These are phyloP conservation scores for Helicoverpa armigera DNA, from an alignment of 1,140 invertebrate genomes.

Conservation along the genomic window DNA sequence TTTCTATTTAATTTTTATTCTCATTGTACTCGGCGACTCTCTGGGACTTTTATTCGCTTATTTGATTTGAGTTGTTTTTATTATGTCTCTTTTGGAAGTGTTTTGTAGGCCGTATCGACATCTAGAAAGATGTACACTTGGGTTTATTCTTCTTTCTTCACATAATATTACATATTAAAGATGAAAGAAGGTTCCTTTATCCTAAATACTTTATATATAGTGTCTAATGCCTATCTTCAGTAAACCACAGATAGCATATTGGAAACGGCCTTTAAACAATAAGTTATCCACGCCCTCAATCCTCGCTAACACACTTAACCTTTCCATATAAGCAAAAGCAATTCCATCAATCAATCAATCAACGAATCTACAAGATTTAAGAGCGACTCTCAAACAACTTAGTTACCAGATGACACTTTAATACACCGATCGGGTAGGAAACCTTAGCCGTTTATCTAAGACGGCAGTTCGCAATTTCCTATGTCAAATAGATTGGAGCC, in stretches of 20 bases:
- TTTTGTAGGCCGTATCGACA: constrained; percentile 4
- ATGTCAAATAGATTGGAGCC: constrained; percentile 64
- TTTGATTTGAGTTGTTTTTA: constrained; percentile 59
- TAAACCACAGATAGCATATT: neutral
- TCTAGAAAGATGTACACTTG: too few species aligned
- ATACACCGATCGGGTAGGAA: constrained; percentile 20
- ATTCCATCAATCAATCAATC: constrained; percentile 15
- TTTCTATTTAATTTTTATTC: constrained; percentile 79
- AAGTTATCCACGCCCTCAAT: neutral
- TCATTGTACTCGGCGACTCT: constrained; percentile 65
- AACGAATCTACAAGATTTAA: constrained; percentile 8
- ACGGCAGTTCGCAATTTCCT: constrained; percentile 70
- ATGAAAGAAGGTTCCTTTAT: too few species aligned
- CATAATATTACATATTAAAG: too few species aligned
- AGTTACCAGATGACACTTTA: constrained; percentile 35
- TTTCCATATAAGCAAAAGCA: constrained; percentile 10
- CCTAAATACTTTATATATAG: too few species aligned
- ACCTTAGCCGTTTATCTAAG: constrained; percentile 62
- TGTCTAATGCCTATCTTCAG: neutral
- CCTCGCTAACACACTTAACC: neutral
- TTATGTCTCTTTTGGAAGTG: constrained; percentile 27
- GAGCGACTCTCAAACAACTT: constrained; percentile 7
- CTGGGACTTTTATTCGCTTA: constrained; percentile 62
- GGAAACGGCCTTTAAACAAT: neutral
- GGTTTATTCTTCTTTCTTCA: too few species aligned